Evolutionary conservation across 2,888 invertebrate species (phyloP).

Genomic region (Reticulitermes lucifugus): DNA sequence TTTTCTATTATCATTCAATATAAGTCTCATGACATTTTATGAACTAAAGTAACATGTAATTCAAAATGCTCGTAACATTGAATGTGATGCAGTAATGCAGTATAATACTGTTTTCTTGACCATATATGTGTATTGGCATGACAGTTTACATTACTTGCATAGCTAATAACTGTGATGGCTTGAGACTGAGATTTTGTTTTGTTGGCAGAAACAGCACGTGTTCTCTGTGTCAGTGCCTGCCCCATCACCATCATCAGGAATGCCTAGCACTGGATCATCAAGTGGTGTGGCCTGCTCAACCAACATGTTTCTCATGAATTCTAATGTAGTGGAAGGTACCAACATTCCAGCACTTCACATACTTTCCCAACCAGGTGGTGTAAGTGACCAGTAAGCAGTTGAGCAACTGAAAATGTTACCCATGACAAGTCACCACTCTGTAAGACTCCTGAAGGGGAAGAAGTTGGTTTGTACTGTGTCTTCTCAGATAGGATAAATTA

Average conservation of each 20-base stretch:
- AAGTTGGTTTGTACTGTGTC: too few species aligned
- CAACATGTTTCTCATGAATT: slow-evolving; percentile 35
- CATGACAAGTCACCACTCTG: background rate
- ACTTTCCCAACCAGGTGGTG: slow-evolving; percentile 36
- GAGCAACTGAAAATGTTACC: background rate
- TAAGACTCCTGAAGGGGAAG: too few species aligned
- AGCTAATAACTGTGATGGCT: too few species aligned
- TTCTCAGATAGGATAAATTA: too few species aligned
- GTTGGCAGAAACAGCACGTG: slow-evolving; percentile 38
- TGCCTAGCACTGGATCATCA: background rate
- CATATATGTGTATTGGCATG: too few species aligned
- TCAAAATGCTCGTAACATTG: too few species aligned
- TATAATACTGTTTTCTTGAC: too few species aligned
- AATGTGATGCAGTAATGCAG: too few species aligned
- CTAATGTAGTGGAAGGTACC: slow-evolving; percentile 34
- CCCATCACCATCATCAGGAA: background rate
- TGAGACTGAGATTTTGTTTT: background rate
- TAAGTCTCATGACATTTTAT: too few species aligned
- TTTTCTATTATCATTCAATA: too few species aligned
- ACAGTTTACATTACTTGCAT: too few species aligned
- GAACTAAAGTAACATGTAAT: too few species aligned
- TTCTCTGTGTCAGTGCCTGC: slow-evolving; percentile 26
- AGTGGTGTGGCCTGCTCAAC: background rate
- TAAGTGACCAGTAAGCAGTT: background rate
- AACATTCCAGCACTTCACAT: slow-evolving; percentile 42